Conservation (phyloP, 2,888 invertebrate species). For the Agrotis segetum region DNA sequence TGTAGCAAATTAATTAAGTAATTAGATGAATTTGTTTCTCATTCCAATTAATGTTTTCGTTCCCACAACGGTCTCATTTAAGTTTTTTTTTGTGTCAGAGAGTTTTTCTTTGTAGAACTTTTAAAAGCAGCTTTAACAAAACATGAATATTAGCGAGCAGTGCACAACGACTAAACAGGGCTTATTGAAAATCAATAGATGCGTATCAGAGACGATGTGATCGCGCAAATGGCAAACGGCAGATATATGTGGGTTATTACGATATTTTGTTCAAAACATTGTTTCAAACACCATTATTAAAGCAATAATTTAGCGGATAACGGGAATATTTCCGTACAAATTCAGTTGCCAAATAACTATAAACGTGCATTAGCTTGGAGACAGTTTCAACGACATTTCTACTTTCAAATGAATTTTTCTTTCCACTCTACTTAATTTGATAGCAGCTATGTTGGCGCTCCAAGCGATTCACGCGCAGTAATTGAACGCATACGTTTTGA, state of each 20-base stretch:
- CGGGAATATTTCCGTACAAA: slow-evolving; percentile 9
- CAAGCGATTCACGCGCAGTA: neutral
- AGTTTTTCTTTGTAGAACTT: neutral
- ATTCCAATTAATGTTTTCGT: slow-evolving; percentile 1
- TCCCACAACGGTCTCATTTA: neutral
- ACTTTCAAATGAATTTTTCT: slow-evolving; percentile 27
- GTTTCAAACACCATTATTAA: slow-evolving; percentile 29
- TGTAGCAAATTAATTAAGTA: slow-evolving; percentile 10
- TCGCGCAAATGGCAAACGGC: slow-evolving; percentile 45
- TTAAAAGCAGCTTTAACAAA: slow-evolving; percentile 5
- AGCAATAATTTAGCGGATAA: slow-evolving; percentile 30
- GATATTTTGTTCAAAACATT: slow-evolving; percentile 17
- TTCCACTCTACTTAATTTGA: slow-evolving; percentile 39
- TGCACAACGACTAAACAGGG: slow-evolving; percentile 46
- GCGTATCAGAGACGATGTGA: slow-evolving; percentile 56
- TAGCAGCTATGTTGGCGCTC: slow-evolving; percentile 17
- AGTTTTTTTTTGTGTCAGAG: neutral
- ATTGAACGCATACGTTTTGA: slow-evolving; percentile 21
- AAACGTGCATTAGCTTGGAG: slow-evolving; percentile 29
- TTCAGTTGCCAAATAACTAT: slow-evolving; percentile 39
- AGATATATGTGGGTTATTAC: slow-evolving; percentile 14
- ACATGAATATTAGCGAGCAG: slow-evolving; percentile 24
- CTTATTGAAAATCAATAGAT: slow-evolving; percentile 66
- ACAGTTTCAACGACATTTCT: slow-evolving; percentile 27
- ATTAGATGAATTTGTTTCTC: slow-evolving; percentile 12